Evolutionary conservation across 1,140 invertebrate species (phyloP).

Genomic region (Chironomus tepperi): DNA sequence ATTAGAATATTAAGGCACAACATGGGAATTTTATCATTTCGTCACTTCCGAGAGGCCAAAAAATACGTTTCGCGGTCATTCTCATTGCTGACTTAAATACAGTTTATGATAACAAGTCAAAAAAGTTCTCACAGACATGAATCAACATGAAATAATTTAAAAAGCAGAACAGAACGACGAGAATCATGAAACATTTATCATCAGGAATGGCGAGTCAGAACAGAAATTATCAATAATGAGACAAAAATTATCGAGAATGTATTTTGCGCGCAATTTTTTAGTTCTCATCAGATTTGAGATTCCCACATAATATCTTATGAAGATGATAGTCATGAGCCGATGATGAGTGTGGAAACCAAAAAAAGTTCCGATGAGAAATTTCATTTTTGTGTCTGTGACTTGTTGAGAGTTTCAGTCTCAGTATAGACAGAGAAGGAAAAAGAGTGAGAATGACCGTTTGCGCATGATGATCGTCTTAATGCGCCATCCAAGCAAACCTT

Average conservation of each 20-base stretch:
- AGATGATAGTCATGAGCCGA: background rate
- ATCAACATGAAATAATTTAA: no score
- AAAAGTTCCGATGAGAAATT: background rate
- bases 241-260: background rate
- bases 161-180: no score
- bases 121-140: background rate
- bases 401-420: no score
- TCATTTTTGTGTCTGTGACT: no score
- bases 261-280: background rate
- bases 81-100: background rate
- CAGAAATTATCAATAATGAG: background rate
- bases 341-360: background rate
- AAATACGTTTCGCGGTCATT: background rate
- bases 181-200: background rate
- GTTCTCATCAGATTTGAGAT: background rate
- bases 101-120: background rate
- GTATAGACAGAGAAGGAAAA: no score
- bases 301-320: background rate
- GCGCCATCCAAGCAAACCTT: no score
- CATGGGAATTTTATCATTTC: no score
- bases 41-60: no score
- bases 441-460: background rate
- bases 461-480: constrained; percentile 14
- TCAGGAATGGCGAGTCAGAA: background rate
- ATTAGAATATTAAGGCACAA: no score